Base-by-base conservation (phyloP, 2,888 invertebrate genomes). In the Melinaea menophilus region DNA sequence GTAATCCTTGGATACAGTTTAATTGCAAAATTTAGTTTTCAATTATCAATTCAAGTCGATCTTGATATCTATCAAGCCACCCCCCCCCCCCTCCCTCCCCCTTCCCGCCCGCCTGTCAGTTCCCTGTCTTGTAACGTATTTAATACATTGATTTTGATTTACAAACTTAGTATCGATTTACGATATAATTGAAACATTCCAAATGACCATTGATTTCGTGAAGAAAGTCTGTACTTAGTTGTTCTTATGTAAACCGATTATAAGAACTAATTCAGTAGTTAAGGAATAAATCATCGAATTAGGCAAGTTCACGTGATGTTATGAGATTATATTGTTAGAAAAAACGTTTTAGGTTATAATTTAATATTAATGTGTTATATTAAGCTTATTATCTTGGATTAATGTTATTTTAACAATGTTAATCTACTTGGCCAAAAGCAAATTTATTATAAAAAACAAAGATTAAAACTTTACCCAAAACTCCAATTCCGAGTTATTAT, bases 21-120 rank as follows among this genome's bases (percentile, higher is more conserved):
- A 55, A 54, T n/a, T 54, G 54, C 41, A 37, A 55, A 41, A 61
- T 41, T 48, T 46, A 51, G 62, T 47, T 46, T 56, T 65, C 55
- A 33, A 61, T 48, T 33, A 54, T 48, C 56, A 55, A 51, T 11
- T 70, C 68, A 58, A 62, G 62, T 67, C 68, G 67, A 65, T 67
- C 60, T 68, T 67, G 69, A 71, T 71, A 68, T 64, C 69, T 73
- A 75, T 71, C 69, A 70, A 66, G 75, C 75, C 75, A 75, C 75
- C 78, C 79, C 78, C 79, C 76, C 75, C 75, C 22, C 22, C 22
- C 22, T n/a, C n/a, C n/a, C n/a, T n/a, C 22, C 22, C 22, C 22
- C 22, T n/a, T n/a, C 22, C 75, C 75, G 76, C 78, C 79, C 78
- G 79, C 76, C 75, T 75, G 78, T 76, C 79, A 75, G 69, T 68